Percentiles rank a stretch among this genome's conserved stretches.
Evolutionary conservation across 2,113 vertebrate genomes (phyloP).

Genomic region (Delphinapterus leucas): DNA sequence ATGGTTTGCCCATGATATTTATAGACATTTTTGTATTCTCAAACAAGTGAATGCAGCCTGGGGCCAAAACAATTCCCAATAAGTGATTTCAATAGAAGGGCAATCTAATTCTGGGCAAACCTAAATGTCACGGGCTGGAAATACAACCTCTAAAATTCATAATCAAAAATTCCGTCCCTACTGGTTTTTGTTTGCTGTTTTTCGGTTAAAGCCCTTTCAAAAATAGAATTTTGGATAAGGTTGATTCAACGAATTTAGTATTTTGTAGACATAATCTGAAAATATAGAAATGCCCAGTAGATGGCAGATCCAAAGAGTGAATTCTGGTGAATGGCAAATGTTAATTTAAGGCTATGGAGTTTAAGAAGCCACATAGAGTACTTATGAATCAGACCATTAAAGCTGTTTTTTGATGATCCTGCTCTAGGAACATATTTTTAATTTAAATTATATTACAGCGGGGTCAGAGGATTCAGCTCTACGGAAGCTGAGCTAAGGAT

Average conservation of each 20-base stretch:
- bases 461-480: background rate
- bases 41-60: slow-evolving; percentile 16
- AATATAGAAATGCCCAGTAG: background rate
- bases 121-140: slow-evolving; percentile 33
- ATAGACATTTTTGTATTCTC: slow-evolving; percentile 16
- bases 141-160: slow-evolving; percentile 28
- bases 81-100: slow-evolving; percentile 32
- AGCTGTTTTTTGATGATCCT: background rate
- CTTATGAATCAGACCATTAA: slow-evolving; percentile 10
- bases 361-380: background rate
- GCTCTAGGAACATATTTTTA: background rate
- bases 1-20: background rate
- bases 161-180: slow-evolving; percentile 5
- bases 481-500: background rate
- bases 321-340: background rate
- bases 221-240: background rate
- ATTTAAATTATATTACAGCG: background rate
- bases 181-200: background rate
- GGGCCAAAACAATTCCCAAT: background rate
- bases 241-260: background rate
- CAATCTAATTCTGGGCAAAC: slow-evolving; percentile 29
- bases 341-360: background rate
- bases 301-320: background rate
- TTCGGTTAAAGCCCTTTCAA: background rate
- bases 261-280: background rate